These are phyloP conservation scores for Fringilla coelebs DNA, from an alignment of 2,797 vertebrate species.

Conservation along the genomic window DNA sequence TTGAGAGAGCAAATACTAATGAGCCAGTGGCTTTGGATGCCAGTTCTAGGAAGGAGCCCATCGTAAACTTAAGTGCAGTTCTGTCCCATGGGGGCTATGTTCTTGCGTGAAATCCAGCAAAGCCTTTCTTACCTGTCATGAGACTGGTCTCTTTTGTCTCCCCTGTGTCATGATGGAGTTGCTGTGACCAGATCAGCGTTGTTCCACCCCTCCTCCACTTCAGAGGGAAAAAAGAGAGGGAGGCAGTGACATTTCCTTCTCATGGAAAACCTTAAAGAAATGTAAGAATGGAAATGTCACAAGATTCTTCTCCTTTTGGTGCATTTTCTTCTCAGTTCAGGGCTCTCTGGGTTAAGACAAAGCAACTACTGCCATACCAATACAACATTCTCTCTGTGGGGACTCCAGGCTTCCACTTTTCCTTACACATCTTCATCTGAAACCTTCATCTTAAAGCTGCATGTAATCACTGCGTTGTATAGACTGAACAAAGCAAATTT, in stretches of 20 bases:
- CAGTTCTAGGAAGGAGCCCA: neutral
- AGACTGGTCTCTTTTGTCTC: neutral
- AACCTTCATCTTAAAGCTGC: neutral
- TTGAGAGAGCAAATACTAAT: neutral
- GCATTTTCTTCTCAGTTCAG: neutral
- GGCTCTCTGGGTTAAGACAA: neutral
- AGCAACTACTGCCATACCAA: neutral
- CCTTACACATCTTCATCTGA: neutral
- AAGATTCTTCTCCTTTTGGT: neutral
- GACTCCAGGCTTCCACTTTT: neutral
- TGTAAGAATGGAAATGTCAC: neutral
- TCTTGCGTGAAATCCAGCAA: neutral
- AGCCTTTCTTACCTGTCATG: neutral
- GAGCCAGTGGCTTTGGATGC: neutral
- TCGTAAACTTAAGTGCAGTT: neutral
- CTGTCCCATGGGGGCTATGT: neutral
- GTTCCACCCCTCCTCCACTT: neutral
- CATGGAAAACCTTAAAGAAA: neutral
- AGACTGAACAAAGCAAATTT: neutral
- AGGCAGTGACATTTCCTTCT: neutral
- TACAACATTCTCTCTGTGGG: neutral
- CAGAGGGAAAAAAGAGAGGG: neutral
- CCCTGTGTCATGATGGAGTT: neutral
- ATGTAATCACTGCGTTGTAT: neutral
- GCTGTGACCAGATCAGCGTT: neutral